Evolutionary conservation across 2,888 invertebrate genomes (phyloP).

Genomic region (Eulithis prunata): DNA sequence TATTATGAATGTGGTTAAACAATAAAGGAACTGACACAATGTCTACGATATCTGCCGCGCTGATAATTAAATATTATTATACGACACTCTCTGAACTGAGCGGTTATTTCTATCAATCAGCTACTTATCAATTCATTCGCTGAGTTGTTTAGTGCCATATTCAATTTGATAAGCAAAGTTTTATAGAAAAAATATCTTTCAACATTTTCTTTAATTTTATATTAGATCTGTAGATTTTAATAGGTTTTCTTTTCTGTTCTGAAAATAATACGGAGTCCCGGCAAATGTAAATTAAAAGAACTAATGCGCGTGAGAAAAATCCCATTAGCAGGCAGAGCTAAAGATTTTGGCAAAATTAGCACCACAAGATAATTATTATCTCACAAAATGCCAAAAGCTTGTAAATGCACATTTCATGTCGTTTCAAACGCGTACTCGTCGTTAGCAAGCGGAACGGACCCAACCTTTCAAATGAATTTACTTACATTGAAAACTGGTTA

Average conservation of each 20-base stretch:
- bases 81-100: constrained; percentile 31
- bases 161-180: constrained; percentile 12
- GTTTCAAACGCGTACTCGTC: constrained; percentile 28
- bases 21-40: constrained; percentile 62
- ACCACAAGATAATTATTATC: constrained; percentile 26
- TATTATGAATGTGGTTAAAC: constrained; percentile 31
- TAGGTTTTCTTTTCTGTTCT: too few relatives aligned
- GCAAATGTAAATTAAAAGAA: too few relatives aligned
- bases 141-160: constrained; percentile 22
- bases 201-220: neutral
- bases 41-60: constrained; percentile 51
- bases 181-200: too few relatives aligned
- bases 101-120: constrained; percentile 32
- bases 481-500: neutral
- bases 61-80: constrained; percentile 32
- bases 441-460: constrained; percentile 29
- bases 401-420: constrained; percentile 36
- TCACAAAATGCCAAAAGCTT: constrained; percentile 36
- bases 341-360: constrained; percentile 12
- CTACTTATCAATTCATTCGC: constrained; percentile 29
- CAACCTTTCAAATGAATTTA: constrained; percentile 39
- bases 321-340: too few relatives aligned
- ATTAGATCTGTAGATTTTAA: neutral
- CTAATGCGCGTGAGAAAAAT: too few relatives aligned
- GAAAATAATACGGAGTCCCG: too few relatives aligned